Conservation (phyloP, 2,113 vertebrate species). For the Paramormyrops kingsleyae region DNA sequence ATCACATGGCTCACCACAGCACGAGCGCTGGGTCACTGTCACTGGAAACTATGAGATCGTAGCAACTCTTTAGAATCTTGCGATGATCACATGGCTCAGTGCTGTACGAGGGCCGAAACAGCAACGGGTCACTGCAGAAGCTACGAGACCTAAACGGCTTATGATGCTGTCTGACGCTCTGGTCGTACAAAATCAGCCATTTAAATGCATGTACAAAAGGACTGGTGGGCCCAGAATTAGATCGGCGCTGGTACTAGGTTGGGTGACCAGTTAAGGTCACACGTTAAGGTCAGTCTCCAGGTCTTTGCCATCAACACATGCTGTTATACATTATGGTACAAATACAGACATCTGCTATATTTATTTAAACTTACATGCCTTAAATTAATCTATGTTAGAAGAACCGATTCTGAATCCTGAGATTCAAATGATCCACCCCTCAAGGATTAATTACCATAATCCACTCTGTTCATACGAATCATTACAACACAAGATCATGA, state of each 20-base stretch:
- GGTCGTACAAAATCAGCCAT: background rate
- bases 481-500: background rate
- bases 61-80: background rate
- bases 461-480: background rate
- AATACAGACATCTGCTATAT: background rate
- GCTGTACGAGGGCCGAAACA: background rate
- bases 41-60: background rate
- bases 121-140: background rate
- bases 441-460: background rate
- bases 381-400: background rate
- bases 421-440: background rate
- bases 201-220: background rate
- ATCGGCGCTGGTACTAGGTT: background rate
- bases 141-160: background rate
- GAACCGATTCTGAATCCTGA: background rate
- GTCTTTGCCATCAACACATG: background rate
- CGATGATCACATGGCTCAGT: background rate
- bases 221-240: background rate
- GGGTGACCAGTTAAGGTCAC: background rate
- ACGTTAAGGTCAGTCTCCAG: background rate
- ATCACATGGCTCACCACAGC: background rate
- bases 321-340: background rate
- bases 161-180: background rate
- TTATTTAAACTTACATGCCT: background rate
- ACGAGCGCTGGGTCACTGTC: background rate